Base-by-base conservation (phyloP, 2,888 invertebrate species). In the Drosophila leonis region DNA sequence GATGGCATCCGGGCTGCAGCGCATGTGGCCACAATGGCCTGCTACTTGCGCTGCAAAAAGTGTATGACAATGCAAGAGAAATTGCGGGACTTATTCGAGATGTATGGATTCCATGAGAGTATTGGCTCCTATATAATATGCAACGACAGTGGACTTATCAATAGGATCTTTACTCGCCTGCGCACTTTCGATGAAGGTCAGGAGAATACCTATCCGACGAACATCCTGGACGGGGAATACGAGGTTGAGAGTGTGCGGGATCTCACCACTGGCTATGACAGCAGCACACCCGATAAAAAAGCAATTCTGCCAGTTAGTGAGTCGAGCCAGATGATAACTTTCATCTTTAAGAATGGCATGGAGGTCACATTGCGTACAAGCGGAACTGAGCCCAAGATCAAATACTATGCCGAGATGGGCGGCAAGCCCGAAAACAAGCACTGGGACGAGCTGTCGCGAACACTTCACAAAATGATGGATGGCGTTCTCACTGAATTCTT, bases 361-460 rank as follows among this genome's bases (percentile, higher is more conserved):
- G 95, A 96, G 4, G 95, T 97, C 3, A 99, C 98, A 0, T 93
- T 99, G 37, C 95, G 99, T 72, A 98, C 98, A 0, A 98, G 98
- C 92, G 99, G 99, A 46, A 99, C 99, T 0, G 99, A 99, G 92
- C 99, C 99, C 42, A 99, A 99, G 93, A 95, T 99, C 85, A 99
- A 99, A 94, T 99, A 98, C 93, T 99, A 99, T 93, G 97, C 98
- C 0, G 99, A 98, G 93, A 94, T 98, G 63, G 95, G 97, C 78
- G 96, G 96, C 68, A 92, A 94, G 44, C 95, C 96, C 18, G 94
- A 94, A 33, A 94, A 95, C 85, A 94, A 94, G 95, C 95, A 97
- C 92, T 94, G 95, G 92, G 94, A 94, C 39, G 93, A 93, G 46
- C 94, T 97, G 65, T 94, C 94, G 72, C 83, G 82, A 0, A 95